phyloP scores from a whole-genome alignment of 2,113 vertebrate species.

The Cephalopholis sonnerati region DNA sequence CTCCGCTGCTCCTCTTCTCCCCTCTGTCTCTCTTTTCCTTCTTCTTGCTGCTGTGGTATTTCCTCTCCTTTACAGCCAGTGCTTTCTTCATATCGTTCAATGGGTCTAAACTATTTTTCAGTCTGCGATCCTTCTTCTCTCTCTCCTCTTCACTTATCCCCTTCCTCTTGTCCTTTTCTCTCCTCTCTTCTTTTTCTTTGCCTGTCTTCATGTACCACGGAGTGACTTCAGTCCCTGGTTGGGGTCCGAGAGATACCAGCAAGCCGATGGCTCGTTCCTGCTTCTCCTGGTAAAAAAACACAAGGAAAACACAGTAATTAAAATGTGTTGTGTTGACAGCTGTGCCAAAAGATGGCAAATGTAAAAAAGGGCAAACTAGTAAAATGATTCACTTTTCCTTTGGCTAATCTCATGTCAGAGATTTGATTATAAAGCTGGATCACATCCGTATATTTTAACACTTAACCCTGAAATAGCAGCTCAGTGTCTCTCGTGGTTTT shows the following conservation, averaged over 20 bases:
- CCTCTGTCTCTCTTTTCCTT: slow-evolving; percentile 60
- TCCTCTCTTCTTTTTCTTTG: slow-evolving; percentile 54
- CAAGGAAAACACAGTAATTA: not conserved
- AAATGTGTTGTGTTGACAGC: not conserved
- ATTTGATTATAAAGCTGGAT: not conserved
- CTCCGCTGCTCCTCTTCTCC: slow-evolving; percentile 61
- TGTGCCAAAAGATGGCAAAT: not conserved
- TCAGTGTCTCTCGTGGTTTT: not conserved
- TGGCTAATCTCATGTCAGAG: not conserved
- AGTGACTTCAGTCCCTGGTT: slow-evolving; percentile 87
- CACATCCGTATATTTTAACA: not conserved
- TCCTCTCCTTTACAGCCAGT: slow-evolving; percentile 68
- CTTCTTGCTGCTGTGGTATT: slow-evolving; percentile 74
- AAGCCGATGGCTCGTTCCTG: slow-evolving; percentile 91
- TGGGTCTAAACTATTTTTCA: slow-evolving; percentile 76
- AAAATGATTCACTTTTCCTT: not conserved
- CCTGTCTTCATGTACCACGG: slow-evolving; percentile 90
- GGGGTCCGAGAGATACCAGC: slow-evolving; percentile 90
- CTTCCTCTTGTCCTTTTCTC: slow-evolving; percentile 69
- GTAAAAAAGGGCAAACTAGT: not conserved
- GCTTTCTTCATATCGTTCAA: slow-evolving; percentile 83
- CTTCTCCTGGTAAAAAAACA: slow-evolving; percentile 82
- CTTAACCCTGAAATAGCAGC: not conserved
- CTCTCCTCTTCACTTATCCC: slow-evolving; percentile 80
- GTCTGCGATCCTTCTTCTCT: slow-evolving; percentile 77